phyloP scores from a whole-genome alignment of 30 jellyfish, hydroid and myxozoan genomes.

The Clytia hemisphaerica region DNA sequence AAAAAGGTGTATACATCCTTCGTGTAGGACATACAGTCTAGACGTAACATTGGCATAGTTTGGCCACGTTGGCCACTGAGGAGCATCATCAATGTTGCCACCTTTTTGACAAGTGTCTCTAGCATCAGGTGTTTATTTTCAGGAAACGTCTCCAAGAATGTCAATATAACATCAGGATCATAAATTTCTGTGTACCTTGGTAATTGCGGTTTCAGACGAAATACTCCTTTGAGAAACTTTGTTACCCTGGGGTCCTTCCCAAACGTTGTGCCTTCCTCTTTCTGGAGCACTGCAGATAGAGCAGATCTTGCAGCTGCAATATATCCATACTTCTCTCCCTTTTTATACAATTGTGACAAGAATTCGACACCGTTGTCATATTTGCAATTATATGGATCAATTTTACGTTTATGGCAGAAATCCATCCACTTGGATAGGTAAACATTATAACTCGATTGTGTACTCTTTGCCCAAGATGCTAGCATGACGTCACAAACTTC shows the following conservation, averaged over 20 bases:
- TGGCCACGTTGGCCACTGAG: constrained; percentile 20
- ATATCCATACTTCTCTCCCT: no score
- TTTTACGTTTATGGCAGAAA: no score
- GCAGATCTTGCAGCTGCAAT: constrained; percentile 25
- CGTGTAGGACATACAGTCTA: not conserved
- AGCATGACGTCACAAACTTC: no score
- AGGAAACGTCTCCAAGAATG: not conserved
- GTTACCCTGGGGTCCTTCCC: constrained; percentile 14
- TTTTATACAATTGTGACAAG: no score
- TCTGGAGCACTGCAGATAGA: not conserved
- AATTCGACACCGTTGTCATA: no score
- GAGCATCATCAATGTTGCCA: constrained; percentile 19
- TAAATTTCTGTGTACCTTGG: constrained; percentile 19
- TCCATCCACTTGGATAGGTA: no score
- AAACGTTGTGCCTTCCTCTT: constrained; percentile 15
- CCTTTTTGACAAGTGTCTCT: not conserved
- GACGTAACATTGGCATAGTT: constrained; percentile 20
- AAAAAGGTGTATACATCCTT: not conserved
- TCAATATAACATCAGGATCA: constrained; percentile 9
- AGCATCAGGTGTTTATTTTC: no score
- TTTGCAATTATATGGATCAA: no score
- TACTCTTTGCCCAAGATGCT: not conserved
- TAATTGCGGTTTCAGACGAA: constrained; percentile 14
- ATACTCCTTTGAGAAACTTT: constrained; percentile 22
- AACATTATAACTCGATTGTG: not conserved